Base-by-base conservation (phyloP, 2,797 vertebrate genomes). In the Sandelia bainsii region DNA sequence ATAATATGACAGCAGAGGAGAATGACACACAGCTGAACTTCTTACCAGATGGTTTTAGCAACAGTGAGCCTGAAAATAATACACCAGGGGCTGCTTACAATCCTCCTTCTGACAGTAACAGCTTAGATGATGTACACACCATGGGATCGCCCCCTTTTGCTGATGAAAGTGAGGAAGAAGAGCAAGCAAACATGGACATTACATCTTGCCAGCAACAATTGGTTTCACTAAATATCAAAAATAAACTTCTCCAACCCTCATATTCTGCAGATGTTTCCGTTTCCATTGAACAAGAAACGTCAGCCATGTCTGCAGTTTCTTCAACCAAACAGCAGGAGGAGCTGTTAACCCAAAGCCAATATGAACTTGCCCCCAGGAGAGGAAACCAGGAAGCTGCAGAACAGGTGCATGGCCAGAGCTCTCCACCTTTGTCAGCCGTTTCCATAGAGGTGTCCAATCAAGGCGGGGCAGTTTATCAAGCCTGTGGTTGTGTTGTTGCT, bases 341-440 rank as follows among this genome's bases (percentile, higher is more conserved):
- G 89, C 88, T 81, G 63, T 80, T 82, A 42, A 42, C 44, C n/a
- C 87, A 76, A 45, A 68, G 56, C 44, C 82, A 29, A 20, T 3
- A 5, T 81, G 64, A 78, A 51, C 58, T 22, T 44, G 8, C 17
- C 52, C 73, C 67, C 60, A 66, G 40, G 80, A 80, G 72, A 75
- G 64, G 46, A 76, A 91, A 91, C 69, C 91, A 93, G 93, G 93
- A 93, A 92, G 84, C 79, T 13, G 57, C 78, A 74, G 91, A 91
- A 94, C 93, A 95, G 93, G 93, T 94, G 94, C 88, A 76, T 42
- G 19, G 85, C 81, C 85, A 76, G 77, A 69, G 71, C 72, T 70
- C 85, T 83, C 90, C 92, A 79, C 94, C 93, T 94, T 90, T 93
- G 89, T 94, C 90, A 0, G 57, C 78, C 0, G 93, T 95, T 92